These are phyloP conservation scores for Trematomus loennbergii DNA, from an alignment of 2,113 vertebrate genomes.

Conservation along the genomic window DNA sequence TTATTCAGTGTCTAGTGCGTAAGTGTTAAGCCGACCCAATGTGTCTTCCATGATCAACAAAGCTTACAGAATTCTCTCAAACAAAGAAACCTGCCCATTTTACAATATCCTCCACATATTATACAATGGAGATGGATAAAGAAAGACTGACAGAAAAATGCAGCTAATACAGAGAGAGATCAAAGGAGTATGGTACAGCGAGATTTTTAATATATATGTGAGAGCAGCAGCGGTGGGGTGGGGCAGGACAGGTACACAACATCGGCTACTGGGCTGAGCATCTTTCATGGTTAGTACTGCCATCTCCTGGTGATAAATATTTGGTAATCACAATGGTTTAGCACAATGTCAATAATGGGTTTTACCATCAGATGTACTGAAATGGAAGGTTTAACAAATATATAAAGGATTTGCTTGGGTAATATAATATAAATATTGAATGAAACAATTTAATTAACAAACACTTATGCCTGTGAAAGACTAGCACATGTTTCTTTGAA, in stretches of 20 bases:
- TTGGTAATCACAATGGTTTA: background rate
- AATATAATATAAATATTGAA: background rate
- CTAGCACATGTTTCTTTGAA: background rate
- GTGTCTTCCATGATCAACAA: conserved; percentile 27
- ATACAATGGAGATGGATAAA: background rate
- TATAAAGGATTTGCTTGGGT: background rate
- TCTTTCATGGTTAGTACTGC: conserved; percentile 68
- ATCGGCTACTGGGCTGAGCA: background rate
- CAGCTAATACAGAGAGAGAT: conserved; percentile 3
- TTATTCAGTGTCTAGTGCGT: conserved; percentile 70
- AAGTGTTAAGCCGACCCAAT: conserved; percentile 40
- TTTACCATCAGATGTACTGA: background rate
- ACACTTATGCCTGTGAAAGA: background rate
- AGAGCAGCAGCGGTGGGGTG: conserved; percentile 16
- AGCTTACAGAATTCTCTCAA: conserved; percentile 2
- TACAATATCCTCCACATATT: background rate
- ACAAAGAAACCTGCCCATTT: conserved; percentile 36
- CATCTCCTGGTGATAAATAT: conserved; percentile 69
- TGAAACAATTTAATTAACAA: background rate
- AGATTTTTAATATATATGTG: conserved; percentile 30
- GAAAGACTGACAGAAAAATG: conserved; percentile 1
- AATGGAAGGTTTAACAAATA: background rate
- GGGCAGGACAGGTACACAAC: conserved; percentile 32
- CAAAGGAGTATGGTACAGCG: conserved; percentile 16
- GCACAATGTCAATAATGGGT: background rate